Evolutionary conservation across 2,113 vertebrate species (phyloP).

Genomic region (Fulica atra): DNA sequence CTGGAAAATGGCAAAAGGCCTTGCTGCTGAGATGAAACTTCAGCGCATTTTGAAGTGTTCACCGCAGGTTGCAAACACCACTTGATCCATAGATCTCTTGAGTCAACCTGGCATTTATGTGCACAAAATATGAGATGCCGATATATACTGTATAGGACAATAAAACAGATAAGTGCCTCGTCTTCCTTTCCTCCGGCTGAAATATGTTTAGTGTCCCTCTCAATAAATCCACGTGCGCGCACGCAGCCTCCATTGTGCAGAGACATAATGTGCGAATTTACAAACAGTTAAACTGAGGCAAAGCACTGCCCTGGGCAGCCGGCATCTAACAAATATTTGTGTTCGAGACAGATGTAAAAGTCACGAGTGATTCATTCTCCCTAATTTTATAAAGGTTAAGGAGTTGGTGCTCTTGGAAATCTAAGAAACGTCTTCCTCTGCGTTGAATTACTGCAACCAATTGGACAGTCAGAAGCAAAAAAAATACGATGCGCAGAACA

Average conservation of each 20-base stretch:
- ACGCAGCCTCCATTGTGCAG: background rate
- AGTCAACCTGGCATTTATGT: conserved; percentile 49
- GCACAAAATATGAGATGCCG: conserved; percentile 46
- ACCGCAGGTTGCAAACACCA: background rate
- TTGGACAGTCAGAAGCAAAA: conserved; percentile 40
- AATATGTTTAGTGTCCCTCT: conserved; percentile 55
- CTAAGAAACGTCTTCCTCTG: background rate
- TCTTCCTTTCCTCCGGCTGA: conserved; percentile 49
- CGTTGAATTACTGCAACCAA: conserved; percentile 54
- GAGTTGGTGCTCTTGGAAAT: background rate
- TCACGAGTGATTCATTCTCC: conserved; percentile 50
- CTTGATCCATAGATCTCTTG: conserved; percentile 50
- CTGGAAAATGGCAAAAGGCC: background rate
- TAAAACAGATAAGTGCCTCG: conserved; percentile 40
- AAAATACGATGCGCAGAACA: background rate
- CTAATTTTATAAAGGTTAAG: conserved; percentile 65
- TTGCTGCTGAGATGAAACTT: conserved; percentile 1
- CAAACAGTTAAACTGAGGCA: conserved; percentile 46
- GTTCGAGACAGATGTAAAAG: conserved; percentile 22
- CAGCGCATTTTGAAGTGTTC: background rate
- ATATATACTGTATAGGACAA: conserved; percentile 23
- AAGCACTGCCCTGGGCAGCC: conserved; percentile 19
- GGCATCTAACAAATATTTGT: conserved; percentile 4
- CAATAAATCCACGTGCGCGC: conserved; percentile 22
- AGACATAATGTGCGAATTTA: conserved; percentile 13